phyloP scores from a whole-genome alignment of 2,888 invertebrate species.

The Drosophila kuntzei region DNA sequence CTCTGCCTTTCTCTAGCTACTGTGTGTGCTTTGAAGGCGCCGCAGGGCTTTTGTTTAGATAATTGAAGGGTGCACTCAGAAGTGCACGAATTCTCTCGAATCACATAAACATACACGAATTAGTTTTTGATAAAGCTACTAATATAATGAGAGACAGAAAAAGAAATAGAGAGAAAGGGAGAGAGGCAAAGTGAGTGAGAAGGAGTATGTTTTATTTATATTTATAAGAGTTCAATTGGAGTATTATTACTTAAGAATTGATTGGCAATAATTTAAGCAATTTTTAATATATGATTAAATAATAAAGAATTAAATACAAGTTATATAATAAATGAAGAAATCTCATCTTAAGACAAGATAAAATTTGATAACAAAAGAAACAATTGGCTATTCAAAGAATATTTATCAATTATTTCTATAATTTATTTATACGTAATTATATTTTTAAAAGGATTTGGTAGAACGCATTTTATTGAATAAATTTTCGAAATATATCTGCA shows the following conservation, averaged over 20 bases:
- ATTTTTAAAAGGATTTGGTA: neutral
- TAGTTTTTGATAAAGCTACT: slow-evolving; percentile 7
- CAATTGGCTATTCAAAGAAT: neutral
- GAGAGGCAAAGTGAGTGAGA: neutral
- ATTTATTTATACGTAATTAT: neutral
- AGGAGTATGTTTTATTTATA: no score
- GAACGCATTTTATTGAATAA: neutral
- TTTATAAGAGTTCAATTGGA: neutral
- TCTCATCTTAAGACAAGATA: neutral
- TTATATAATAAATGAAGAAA: neutral
- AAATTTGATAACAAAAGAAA: neutral
- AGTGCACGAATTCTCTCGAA: slow-evolving; percentile 23
- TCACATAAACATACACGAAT: slow-evolving; percentile 36
- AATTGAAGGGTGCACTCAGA: slow-evolving; percentile 54
- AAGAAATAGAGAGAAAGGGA: neutral
- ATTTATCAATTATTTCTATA: neutral
- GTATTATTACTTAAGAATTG: no score
- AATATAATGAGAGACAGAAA: neutral
- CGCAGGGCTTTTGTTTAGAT: slow-evolving; percentile 51
- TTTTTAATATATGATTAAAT: no score
- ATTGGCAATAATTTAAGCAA: no score
- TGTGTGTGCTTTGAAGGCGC: slow-evolving; percentile 47
- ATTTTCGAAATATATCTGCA: neutral
- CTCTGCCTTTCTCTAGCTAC: slow-evolving; percentile 12
- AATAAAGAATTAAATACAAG: neutral